Evolutionary conservation across 2,888 invertebrate species (phyloP).

Genomic region (Megastigmus dorsalis): DNA sequence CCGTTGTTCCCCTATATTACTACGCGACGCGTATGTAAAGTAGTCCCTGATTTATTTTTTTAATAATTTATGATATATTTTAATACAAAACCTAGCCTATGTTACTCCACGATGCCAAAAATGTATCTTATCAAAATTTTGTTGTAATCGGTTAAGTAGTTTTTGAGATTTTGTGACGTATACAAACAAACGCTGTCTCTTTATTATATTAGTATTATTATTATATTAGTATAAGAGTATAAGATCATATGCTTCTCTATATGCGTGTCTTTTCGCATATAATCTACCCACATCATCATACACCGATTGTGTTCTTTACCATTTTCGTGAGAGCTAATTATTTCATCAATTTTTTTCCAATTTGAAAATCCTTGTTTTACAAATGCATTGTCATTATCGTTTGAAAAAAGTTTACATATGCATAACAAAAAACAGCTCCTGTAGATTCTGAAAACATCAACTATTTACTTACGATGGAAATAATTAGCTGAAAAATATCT

Average conservation of each 20-base stretch:
- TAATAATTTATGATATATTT: no score
- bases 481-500: constrained; percentile 26
- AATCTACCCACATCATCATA: background rate
- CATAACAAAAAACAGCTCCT: constrained; percentile 34
- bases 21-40: no score
- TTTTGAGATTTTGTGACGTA: no score
- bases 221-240: no score
- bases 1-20: no score
- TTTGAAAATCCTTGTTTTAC: constrained; percentile 37
- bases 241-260: constrained; percentile 7
- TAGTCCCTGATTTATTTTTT: no score
- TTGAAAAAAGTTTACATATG: constrained; percentile 42
- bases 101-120: no score
- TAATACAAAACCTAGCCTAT: no score
- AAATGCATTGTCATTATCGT: constrained; percentile 14
- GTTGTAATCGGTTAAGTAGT: no score
- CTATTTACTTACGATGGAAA: constrained; percentile 28
- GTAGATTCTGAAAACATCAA: constrained; percentile 19
- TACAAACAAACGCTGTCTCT: no score
- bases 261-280: background rate
- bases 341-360: constrained; percentile 38
- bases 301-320: constrained; percentile 14
- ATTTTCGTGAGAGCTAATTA: constrained; percentile 16
- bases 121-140: no score
- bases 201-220: no score